Percentiles rank a stretch among this genome's conserved stretches.
Conservation (phyloP, 2,797 vertebrate genomes). For the Sciurus vulgaris region DNA sequence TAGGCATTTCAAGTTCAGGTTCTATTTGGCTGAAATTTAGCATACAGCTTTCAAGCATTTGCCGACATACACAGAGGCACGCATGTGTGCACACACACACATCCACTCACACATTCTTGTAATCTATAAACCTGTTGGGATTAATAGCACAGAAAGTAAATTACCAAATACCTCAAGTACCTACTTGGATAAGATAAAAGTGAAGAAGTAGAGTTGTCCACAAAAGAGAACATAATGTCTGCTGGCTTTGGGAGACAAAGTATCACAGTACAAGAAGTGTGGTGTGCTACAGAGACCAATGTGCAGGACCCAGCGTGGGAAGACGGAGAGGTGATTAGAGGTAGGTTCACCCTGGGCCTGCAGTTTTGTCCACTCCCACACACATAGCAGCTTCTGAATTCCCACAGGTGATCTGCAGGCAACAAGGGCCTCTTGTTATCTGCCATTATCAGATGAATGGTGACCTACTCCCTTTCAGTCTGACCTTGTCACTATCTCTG, state of each 20-base stretch:
- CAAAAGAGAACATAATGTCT: not conserved
- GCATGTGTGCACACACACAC: not conserved
- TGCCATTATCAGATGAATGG: not conserved
- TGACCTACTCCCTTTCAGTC: not conserved
- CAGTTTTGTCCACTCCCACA: not conserved
- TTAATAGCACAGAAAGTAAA: conserved; percentile 76
- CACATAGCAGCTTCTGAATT: not conserved
- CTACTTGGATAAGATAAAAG: conserved; percentile 74
- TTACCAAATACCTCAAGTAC: conserved; percentile 64
- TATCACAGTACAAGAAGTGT: conserved; percentile 32
- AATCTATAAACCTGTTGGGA: conserved; percentile 70
- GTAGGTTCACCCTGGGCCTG: not conserved
- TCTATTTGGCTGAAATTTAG: conserved; percentile 70
- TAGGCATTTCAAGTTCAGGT: conserved; percentile 73
- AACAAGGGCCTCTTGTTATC: conserved; percentile 22
- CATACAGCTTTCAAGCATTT: conserved; percentile 68
- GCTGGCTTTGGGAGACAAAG: conserved; percentile 49
- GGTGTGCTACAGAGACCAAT: not conserved
- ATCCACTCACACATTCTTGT: conserved; percentile 38
- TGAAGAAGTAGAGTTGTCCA: conserved; percentile 44
- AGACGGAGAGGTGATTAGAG: not conserved
- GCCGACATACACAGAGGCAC: not conserved
- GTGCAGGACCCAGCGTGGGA: not conserved
- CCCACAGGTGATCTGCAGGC: not conserved
- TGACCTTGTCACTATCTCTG: not conserved